These are phyloP conservation scores for Allophyes oxyacanthae DNA, from an alignment of 2,888 invertebrate genomes.

Conservation along the genomic window DNA sequence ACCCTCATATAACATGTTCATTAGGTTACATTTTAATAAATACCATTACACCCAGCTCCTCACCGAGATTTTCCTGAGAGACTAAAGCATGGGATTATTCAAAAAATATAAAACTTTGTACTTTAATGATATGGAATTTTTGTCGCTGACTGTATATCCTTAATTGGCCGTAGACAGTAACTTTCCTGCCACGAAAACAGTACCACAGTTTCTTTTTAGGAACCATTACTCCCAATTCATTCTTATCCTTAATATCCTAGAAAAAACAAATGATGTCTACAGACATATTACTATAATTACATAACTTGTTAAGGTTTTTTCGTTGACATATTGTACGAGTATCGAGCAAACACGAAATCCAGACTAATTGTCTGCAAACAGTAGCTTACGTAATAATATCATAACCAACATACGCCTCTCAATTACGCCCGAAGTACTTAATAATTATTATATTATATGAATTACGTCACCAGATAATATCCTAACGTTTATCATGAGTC, in stretches of 20 bases:
- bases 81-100: no score
- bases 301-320: slow-evolving; percentile 3
- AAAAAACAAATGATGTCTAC: neutral
- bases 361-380: slow-evolving; percentile 7
- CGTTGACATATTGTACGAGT: neutral
- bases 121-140: no score
- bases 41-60: no score
- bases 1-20: no score
- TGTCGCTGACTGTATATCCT: no score
- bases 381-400: neutral
- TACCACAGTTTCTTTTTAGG: neutral
- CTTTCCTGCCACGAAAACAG: no score
- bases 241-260: neutral
- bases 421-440: no score
- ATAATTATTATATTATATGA: no score
- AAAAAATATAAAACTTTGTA: no score
- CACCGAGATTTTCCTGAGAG: no score
- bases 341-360: slow-evolving; percentile 5
- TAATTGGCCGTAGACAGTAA: no score
- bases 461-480: slow-evolving; percentile 22
- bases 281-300: slow-evolving; percentile 9
- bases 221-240: neutral
- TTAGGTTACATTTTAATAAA: no score
- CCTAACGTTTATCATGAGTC: slow-evolving; percentile 35
- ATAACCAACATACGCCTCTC: slow-evolving; percentile 5